Conservation (phyloP, 2,113 vertebrate species). For the Tenrec ecaudatus region DNA sequence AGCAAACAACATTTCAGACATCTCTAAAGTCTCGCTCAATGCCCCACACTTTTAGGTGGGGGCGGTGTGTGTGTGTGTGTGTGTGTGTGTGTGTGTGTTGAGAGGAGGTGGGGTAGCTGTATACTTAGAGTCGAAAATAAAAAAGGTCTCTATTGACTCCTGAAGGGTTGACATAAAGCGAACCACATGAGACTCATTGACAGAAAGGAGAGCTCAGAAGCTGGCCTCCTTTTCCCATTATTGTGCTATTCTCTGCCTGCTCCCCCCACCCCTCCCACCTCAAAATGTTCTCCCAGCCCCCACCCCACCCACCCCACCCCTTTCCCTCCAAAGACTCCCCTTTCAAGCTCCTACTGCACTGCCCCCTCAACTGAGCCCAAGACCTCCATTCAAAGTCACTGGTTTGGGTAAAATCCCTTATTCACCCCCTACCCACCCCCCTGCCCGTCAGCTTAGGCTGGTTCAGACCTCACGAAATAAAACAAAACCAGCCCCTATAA, state of each 20-base stretch:
- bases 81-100: slow-evolving; percentile 7
- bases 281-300: slow-evolving; percentile 53
- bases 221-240: slow-evolving; percentile 78
- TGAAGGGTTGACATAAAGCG: slow-evolving; percentile 82
- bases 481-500: slow-evolving; percentile 72
- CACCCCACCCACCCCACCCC: neutral
- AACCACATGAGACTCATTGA: slow-evolving; percentile 79
- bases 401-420: slow-evolving; percentile 88
- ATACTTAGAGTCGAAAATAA: slow-evolving; percentile 78
- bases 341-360: slow-evolving; percentile 71
- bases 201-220: slow-evolving; percentile 27
- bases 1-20: slow-evolving; percentile 41
- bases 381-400: slow-evolving; percentile 87
- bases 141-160: slow-evolving; percentile 83
- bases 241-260: slow-evolving; percentile 69
- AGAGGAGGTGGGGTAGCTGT: slow-evolving; percentile 54
- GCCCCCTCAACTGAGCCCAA: slow-evolving; percentile 76
- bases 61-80: neutral
- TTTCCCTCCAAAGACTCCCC: slow-evolving; percentile 64
- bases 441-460: slow-evolving; percentile 79
- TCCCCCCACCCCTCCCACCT: slow-evolving; percentile 55
- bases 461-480: slow-evolving; percentile 78
- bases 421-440: slow-evolving; percentile 77
- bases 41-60: neutral
- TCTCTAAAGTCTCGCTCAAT: slow-evolving; percentile 36